Conservation (phyloP, 2,797 vertebrate species). For the Enteromius fasciolatus region DNA sequence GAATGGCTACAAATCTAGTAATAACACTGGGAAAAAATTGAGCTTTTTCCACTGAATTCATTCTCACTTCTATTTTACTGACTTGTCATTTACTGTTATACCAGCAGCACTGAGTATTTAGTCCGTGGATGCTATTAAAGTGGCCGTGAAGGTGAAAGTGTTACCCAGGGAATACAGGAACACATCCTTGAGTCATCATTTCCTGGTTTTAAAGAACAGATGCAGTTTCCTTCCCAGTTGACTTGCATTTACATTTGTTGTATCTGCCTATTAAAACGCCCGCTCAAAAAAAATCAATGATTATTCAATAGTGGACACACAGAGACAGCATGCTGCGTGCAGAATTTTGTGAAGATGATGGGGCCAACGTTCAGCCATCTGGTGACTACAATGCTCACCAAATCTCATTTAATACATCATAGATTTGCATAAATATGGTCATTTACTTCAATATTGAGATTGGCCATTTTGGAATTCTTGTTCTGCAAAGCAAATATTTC, state of each 20-base stretch:
- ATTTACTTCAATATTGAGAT: neutral
- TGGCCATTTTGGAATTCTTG: neutral
- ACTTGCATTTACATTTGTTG: neutral
- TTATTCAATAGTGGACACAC: conserved; percentile 15
- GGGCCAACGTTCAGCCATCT: conserved; percentile 30
- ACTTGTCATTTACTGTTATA: neutral
- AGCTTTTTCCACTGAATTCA: neutral
- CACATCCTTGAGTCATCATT: conserved; percentile 4
- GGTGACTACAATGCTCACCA: conserved; percentile 27
- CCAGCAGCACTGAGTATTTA: neutral
- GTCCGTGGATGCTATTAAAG: neutral
- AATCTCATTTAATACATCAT: conserved; percentile 1
- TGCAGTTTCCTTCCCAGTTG: conserved; percentile 35
- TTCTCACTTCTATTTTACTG: neutral
- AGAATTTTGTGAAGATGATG: conserved; percentile 1
- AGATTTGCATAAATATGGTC: conserved; percentile 10
- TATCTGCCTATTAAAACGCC: neutral
- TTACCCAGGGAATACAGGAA: neutral
- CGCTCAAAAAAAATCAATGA: neutral
- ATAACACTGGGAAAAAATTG: neutral
- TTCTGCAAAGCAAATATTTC: neutral
- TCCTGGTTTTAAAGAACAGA: conserved; percentile 40
- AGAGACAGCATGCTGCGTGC: neutral
- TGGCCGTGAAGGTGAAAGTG: neutral
- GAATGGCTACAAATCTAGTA: neutral